Evolutionary conservation across 1,140 invertebrate genomes (phyloP).

Genomic region (Drosophila kohkoa): DNA sequence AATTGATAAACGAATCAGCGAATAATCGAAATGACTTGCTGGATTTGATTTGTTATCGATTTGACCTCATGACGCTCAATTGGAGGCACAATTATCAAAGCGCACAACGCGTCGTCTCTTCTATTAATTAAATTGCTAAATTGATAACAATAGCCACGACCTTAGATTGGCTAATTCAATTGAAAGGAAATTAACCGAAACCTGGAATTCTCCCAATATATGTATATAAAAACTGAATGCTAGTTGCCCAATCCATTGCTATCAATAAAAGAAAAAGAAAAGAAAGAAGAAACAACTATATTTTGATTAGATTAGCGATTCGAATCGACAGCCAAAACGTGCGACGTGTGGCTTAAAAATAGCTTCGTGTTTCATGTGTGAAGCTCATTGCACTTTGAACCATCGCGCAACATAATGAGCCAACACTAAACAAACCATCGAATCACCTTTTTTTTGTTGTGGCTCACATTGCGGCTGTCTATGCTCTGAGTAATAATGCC

Average conservation of each 20-base stretch:
- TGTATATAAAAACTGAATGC: not conserved
- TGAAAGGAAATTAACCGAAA: conserved; percentile 49
- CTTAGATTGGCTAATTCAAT: conserved; percentile 13
- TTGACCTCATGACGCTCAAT: conserved; percentile 9
- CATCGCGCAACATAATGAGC: conserved; percentile 43
- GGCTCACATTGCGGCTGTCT: conserved; percentile 19
- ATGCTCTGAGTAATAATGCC: conserved; percentile 36
- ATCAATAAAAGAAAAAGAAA: not conserved
- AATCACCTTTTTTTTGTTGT: not conserved
- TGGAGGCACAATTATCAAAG: conserved; percentile 8
- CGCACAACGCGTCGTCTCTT: not conserved
- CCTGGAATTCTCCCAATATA: conserved; percentile 3
- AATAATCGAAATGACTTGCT: conserved; percentile 1
- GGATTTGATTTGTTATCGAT: conserved; percentile 24
- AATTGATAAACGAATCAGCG: conserved; percentile 1
- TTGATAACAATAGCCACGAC: conserved; percentile 18
- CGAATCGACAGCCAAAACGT: conserved; percentile 11
- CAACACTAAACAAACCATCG: not conserved
- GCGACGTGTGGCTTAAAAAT: conserved; percentile 53
- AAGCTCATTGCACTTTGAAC: conserved; percentile 58
- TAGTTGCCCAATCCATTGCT: not conserved
- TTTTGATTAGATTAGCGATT: conserved; percentile 60
- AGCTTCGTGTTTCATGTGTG: conserved; percentile 57
- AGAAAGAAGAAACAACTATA: conserved; percentile 24
- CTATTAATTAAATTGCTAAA: conserved; percentile 31